Base-by-base conservation (phyloP, 2,888 invertebrate species). In the Sthenelais limicola region DNA sequence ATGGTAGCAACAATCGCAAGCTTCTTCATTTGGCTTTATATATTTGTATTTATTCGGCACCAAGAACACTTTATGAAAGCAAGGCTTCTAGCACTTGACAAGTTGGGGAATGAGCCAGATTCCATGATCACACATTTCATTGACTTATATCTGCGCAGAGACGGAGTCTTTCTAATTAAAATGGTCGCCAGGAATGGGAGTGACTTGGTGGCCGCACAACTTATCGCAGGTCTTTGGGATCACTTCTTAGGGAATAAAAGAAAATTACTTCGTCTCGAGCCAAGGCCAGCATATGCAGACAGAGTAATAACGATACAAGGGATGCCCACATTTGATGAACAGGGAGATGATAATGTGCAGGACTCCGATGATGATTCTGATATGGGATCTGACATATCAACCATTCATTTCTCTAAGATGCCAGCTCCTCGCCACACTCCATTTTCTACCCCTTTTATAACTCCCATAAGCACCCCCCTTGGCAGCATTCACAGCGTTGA, bases 11-110 rank as follows among this genome's bases (percentile, higher is more conserved):
- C 88, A 76, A 79, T 86, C 43, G 81, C 82, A 74, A 88, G 86
- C 77, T 84, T 89, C 71, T 76, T 88, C 73, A 83, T 86, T 75
- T 89, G 89, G 89, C 76, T 85, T 70, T 32, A 49, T 21, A 66
- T 35, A 26, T 70, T 35, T 15, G 32, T 71, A n/a, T 71, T 32
- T 62, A 38, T 70, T 21, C 26, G 21, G 3, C 47, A 51, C 26
- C 76, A 76, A 54, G 71, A 26, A 43, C 24, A 26, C 7, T 71
- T 43, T n/a, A 58, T 71, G 21, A 58, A 56, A 43, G 38, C 58
- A n/a, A 26, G 62, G 1, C 48, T 71, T 9, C 47, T 58, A 9
- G 49, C 73, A 4, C 48, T 47, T n/a, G 51, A 24, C 18, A 72
- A 71, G 47, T 18, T 73, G 18, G 68, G 54, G n/a, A 51, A 49